A percentile compares a stretch with the other conserved stretches of the same genome.
These are phyloP conservation scores for Cybosia mesomella DNA, from an alignment of 2,888 invertebrate species.

Conservation along the genomic window DNA sequence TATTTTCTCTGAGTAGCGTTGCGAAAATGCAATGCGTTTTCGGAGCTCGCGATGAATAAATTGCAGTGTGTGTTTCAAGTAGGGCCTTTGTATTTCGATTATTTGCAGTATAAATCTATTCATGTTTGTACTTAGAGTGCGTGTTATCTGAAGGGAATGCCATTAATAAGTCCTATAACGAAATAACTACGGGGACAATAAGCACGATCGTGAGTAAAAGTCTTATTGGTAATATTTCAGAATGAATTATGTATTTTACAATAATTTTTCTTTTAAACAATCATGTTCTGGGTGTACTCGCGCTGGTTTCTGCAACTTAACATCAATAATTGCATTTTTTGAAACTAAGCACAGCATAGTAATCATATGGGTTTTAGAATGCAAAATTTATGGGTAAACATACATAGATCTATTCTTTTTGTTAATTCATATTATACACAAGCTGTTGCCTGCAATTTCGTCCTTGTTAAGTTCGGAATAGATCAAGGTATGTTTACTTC, in stretches of 20 bases:
- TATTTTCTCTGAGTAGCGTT: conserved; percentile 18
- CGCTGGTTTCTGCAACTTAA: no score
- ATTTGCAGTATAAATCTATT: conserved; percentile 51
- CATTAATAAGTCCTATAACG: conserved; percentile 52
- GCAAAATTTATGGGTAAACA: no score
- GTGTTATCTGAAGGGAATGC: conserved; percentile 50
- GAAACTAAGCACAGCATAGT: no score
- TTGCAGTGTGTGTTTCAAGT: conserved; percentile 19
- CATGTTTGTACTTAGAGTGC: conserved; percentile 54
- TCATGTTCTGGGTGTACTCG: no score
- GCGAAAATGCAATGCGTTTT: background rate
- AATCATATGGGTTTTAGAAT: no score
- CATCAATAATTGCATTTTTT: no score
- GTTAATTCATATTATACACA: no score
- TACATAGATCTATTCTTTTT: no score
- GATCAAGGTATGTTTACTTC: no score
- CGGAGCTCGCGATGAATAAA: conserved; percentile 16
- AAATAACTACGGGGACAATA: conserved; percentile 39
- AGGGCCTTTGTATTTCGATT: conserved; percentile 21
- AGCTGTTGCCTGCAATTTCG: no score
- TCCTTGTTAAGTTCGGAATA: no score
- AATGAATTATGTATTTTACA: conserved; percentile 32
- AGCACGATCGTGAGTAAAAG: conserved; percentile 27
- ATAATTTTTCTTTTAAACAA: background rate
- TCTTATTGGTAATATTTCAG: conserved; percentile 38